Percentiles rank a stretch among this genome's conserved stretches.
Conservation (phyloP, 2,797 vertebrate species). For the Lacerta viridis region DNA sequence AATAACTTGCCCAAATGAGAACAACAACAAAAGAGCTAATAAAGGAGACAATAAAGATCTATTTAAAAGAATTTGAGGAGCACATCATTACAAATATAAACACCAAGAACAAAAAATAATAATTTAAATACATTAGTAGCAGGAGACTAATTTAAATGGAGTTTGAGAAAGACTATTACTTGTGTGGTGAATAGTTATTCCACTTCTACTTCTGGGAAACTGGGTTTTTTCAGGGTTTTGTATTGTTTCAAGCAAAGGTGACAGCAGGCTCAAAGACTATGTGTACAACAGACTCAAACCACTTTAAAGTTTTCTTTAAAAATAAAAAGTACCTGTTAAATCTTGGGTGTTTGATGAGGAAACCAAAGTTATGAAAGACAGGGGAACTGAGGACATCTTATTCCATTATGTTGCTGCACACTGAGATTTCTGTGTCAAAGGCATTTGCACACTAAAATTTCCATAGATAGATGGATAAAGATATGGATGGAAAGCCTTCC, state of each 20-base stretch:
- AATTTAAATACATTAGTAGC: too few species aligned
- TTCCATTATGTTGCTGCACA: conserved; percentile 9
- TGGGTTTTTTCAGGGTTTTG: not conserved
- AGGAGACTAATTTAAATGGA: not conserved
- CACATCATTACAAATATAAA: too few species aligned
- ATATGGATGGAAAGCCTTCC: not conserved
- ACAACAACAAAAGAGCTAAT: too few species aligned
- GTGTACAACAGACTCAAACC: not conserved
- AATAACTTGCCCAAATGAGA: too few species aligned
- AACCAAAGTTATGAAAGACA: not conserved
- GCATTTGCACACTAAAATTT: not conserved
- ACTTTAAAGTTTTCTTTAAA: not conserved
- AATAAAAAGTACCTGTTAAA: not conserved
- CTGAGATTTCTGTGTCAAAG: not conserved
- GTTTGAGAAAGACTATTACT: not conserved
- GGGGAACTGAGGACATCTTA: not conserved
- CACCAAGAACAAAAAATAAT: too few species aligned
- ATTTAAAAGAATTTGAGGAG: too few species aligned
- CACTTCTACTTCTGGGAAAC: not conserved
- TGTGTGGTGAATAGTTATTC: not conserved
- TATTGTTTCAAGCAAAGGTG: not conserved
- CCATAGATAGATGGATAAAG: not conserved
- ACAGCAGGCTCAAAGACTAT: not conserved
- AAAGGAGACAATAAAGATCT: too few species aligned
- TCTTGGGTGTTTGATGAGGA: not conserved